Percentiles rank a stretch among this genome's conserved stretches.
phyloP scores from a whole-genome alignment of 2,888 invertebrate genomes.

The Thera britannica region DNA sequence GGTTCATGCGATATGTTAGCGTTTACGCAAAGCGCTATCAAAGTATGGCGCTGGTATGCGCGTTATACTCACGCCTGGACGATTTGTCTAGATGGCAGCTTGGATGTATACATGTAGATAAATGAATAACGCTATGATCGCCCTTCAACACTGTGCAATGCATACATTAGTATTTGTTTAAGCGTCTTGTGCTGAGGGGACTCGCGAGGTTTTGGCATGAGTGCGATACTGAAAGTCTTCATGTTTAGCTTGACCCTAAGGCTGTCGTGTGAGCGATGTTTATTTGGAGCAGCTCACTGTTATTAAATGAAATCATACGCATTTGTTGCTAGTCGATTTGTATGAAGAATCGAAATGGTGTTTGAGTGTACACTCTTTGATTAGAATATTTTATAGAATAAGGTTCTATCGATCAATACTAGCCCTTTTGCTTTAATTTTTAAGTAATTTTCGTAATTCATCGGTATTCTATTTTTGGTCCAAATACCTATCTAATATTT shows the following conservation, averaged over 20 bases:
- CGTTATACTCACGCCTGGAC: neutral
- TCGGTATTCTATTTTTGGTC: slow-evolving; percentile 11
- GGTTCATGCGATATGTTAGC: neutral
- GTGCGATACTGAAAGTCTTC: neutral
- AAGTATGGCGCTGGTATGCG: neutral
- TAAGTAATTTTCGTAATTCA: slow-evolving; percentile 18
- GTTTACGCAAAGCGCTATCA: neutral
- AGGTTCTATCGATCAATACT: slow-evolving; percentile 29
- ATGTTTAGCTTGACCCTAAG: neutral
- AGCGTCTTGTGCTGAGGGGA: neutral
- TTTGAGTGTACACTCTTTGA: neutral
- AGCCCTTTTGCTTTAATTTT: slow-evolving; percentile 28
- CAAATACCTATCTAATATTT: slow-evolving; percentile 8
- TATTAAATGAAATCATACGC: neutral
- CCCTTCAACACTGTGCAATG: neutral
- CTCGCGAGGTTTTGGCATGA: neutral
- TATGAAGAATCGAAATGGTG: neutral
- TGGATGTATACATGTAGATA: slow-evolving; percentile 13
- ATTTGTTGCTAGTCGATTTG: neutral
- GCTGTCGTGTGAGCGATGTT: no score
- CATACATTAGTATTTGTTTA: neutral
- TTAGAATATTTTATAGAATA: slow-evolving; percentile 25
- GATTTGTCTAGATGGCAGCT: neutral
- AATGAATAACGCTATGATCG: slow-evolving; percentile 12
- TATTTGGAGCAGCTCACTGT: neutral